phyloP scores from a whole-genome alignment of 53 echinoderm and acorn worm species.

The Luidia sarsii region DNA sequence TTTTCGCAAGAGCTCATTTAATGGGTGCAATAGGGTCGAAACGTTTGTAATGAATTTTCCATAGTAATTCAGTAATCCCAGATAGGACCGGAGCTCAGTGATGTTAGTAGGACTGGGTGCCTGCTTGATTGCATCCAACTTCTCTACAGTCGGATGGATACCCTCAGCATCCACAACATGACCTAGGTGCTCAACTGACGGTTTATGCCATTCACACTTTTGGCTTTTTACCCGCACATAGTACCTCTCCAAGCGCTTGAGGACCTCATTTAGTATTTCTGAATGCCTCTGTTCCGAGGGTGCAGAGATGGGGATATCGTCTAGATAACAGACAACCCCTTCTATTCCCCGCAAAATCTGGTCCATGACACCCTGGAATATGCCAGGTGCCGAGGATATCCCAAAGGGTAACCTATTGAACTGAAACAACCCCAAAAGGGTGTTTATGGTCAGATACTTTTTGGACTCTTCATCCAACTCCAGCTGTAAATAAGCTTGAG shows the following conservation, averaged over 20 bases:
- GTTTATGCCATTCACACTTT: constrained; percentile 4
- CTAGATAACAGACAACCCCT: constrained; percentile 57
- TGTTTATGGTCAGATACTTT: constrained; percentile 58
- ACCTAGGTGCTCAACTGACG: constrained; percentile 13
- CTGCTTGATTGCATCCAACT: not conserved
- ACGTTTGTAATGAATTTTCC: constrained; percentile 27
- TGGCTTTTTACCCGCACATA: constrained; percentile 8
- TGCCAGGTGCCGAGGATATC: constrained; percentile 54
- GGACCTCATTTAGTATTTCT: not conserved
- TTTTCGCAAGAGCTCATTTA: constrained; percentile 12
- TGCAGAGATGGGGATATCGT: constrained; percentile 52
- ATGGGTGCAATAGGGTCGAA: constrained; percentile 10
- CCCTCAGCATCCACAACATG: not conserved
- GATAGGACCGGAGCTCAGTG: not conserved
- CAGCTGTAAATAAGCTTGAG: constrained; percentile 61
- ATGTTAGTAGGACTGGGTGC: constrained; percentile 11
- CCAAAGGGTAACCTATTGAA: constrained; percentile 70
- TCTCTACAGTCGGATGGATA: not conserved
- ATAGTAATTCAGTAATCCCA: constrained; percentile 24
- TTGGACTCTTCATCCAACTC: constrained; percentile 48
- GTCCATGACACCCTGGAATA: constrained; percentile 68
- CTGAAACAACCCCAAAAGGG: constrained; percentile 55
- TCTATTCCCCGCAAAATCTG: constrained; percentile 55
- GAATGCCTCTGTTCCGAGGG: constrained; percentile 18
- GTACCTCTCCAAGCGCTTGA: constrained; percentile 9